phyloP scores from a whole-genome alignment of 2,888 invertebrate genomes.

The Cylindroiulus punctatus region DNA sequence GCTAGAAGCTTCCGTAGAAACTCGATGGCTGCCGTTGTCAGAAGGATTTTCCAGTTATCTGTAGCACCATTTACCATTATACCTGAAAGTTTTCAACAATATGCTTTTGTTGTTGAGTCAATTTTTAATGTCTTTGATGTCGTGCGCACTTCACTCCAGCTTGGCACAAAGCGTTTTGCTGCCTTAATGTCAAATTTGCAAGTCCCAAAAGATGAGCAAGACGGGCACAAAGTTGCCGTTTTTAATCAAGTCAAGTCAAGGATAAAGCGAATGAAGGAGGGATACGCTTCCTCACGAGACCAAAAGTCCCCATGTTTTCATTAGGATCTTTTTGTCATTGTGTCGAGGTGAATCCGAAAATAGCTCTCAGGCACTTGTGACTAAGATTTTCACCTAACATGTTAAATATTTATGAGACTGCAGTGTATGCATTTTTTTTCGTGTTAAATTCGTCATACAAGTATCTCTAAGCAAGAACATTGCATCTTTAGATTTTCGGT shows the following conservation, averaged over 20 bases:
- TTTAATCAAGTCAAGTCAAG: constrained; percentile 25
- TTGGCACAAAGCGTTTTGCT: background rate
- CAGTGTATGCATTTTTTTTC: background rate
- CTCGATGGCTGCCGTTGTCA: no score
- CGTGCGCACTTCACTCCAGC: background rate
- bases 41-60: no score
- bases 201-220: constrained; percentile 3
- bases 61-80: background rate
- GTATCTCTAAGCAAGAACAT: background rate
- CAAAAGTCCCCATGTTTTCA: constrained; percentile 12
- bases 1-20: no score
- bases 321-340: constrained; percentile 10
- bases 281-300: background rate
- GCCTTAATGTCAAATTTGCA: background rate
- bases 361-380: background rate
- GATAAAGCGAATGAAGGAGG: background rate
- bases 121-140: constrained; percentile 5
- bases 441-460: no score
- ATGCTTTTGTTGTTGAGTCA: background rate
- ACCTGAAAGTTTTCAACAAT: background rate
- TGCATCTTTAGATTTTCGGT: background rate
- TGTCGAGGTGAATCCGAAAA: background rate
- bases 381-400: background rate
- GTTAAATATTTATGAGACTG: background rate
- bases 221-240: background rate